Percentiles rank a stretch among this genome's conserved stretches.
Conservation (phyloP, 2,797 vertebrate genomes). For the Mastacembelus armatus region DNA sequence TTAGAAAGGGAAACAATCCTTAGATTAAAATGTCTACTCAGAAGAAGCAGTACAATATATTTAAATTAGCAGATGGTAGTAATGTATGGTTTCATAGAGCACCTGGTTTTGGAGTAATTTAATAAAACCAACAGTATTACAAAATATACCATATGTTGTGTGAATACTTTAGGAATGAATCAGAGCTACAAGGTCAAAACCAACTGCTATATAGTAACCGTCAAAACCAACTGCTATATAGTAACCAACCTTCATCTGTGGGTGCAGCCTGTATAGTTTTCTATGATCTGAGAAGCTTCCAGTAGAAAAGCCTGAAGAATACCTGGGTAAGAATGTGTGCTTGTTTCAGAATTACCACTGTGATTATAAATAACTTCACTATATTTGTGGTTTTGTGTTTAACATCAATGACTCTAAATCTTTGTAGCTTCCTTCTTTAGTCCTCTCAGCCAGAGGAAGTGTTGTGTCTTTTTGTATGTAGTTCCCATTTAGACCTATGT, state of each 20-base stretch:
- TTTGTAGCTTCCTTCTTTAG: background rate
- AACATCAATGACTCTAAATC: background rate
- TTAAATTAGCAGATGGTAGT: constrained; percentile 27
- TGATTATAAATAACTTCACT: constrained; percentile 23
- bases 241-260: background rate
- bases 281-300: background rate
- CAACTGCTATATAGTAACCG: background rate
- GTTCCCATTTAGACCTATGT: constrained; percentile 12
- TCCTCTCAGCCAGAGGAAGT: background rate
- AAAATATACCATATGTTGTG: constrained; percentile 11
- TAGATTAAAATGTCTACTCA: background rate
- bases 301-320: constrained; percentile 28
- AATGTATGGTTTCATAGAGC: constrained; percentile 41
- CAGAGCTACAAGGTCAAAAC: background rate
- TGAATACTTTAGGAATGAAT: constrained; percentile 8
- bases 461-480: constrained; percentile 30
- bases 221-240: too few species aligned
- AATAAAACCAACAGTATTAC: constrained; percentile 16
- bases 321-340: constrained; percentile 47
- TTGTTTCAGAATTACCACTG: constrained; percentile 35
- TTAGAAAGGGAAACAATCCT: background rate
- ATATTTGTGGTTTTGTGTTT: constrained; percentile 34
- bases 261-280: too few species aligned
- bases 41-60: constrained; percentile 21
- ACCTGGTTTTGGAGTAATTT: constrained; percentile 51